Base-by-base conservation (phyloP, 2,888 invertebrate genomes). In the Hesperia comma region DNA sequence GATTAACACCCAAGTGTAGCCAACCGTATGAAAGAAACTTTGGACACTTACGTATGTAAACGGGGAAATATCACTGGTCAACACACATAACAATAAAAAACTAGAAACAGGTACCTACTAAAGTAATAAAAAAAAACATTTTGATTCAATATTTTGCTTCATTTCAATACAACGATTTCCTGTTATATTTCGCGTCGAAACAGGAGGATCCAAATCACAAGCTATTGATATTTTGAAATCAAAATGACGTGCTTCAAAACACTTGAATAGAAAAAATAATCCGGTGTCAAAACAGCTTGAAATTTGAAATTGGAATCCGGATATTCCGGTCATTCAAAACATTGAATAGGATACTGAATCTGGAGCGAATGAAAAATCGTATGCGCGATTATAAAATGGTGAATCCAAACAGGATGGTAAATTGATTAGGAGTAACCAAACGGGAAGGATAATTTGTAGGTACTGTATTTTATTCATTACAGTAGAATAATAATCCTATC, bases 221-320 rank as follows among this genome's bases (percentile, higher is more conserved):
- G 8, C 12, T 12, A 8, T 46, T 46, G 49, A 17, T 49, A 19
- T 19, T 19, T 8, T 19, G 19, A 46, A 49, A 0, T 12, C 49
- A 10, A 12, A 49, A 19, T 49, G 12, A 19, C 12, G 6, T 0
- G 12, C 19, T 19, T 49, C 4, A 12, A 12, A 49, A 12, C 12
- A 49, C 12, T 43, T n/a, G 17, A 33, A 32, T 60, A 49, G 12
- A 56, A 60, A 49, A 17, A 41, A 46, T 43, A 21, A 33, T 21
- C 46, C 33, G 17, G 33, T 60, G 33, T 60, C 46, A 49, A 60
- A 60, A 49, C 49, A 10, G 55, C 26, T 32, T 40, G 15, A 58
- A 57, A 57, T 60, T 46, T 33, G 17, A 41, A 56, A 58, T 60
- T 60, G 46, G 15, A 60, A 60, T 60, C 60, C 33, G 60, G 46